Percentiles rank a stretch among this genome's conserved stretches.
These are phyloP conservation scores for Chloropsis cyanopogon DNA, from an alignment of 2,113 vertebrate genomes.

Conservation along the genomic window DNA sequence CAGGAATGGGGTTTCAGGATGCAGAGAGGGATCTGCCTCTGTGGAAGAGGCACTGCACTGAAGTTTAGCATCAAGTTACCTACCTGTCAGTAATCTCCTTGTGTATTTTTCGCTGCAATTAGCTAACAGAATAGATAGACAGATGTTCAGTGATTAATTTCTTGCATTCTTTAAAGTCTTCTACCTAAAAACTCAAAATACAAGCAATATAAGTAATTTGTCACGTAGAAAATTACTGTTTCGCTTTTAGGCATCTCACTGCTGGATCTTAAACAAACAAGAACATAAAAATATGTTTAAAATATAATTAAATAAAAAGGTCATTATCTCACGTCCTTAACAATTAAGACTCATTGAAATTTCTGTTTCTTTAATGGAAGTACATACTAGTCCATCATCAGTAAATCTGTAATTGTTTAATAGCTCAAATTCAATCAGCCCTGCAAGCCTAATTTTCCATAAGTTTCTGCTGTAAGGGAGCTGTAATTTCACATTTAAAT, in stretches of 20 bases:
- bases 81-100: neutral
- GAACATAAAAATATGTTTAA: neutral
- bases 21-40: neutral
- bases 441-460: neutral
- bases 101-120: neutral
- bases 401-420: conserved; percentile 42
- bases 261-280: neutral
- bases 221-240: neutral
- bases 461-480: conserved; percentile 27
- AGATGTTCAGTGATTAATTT: neutral
- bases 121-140: neutral
- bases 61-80: neutral
- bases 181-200: neutral
- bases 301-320: neutral
- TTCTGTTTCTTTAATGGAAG: neutral
- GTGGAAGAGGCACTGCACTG: neutral
- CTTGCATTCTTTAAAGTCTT: neutral
- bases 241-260: neutral
- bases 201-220: neutral
- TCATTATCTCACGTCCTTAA: neutral
- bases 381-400: neutral
- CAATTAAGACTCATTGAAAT: neutral
- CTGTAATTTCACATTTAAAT: conserved; percentile 35
- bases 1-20: neutral
- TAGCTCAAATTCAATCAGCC: conserved; percentile 41